Percentiles rank a stretch among this genome's conserved stretches.
These are phyloP conservation scores for Gastracanthus pulcherrimus DNA, from an alignment of 2,888 invertebrate genomes.

Conservation along the genomic window DNA sequence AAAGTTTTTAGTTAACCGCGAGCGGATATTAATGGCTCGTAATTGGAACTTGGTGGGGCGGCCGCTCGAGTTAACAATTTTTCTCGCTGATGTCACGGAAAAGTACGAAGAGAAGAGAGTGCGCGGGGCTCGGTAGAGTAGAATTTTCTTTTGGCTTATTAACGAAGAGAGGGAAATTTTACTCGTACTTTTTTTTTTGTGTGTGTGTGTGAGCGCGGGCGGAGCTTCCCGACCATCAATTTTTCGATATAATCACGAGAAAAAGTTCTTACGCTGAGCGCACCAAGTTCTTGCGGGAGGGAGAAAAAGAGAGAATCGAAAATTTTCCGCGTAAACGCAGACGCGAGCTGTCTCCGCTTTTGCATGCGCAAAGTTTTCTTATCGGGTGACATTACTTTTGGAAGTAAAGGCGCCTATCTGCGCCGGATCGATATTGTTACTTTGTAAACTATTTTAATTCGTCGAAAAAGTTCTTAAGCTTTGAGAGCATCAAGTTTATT, in stretches of 20 bases:
- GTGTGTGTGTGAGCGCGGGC: neutral
- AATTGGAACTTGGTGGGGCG: conserved; percentile 42
- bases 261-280: conserved; percentile 1
- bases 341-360: neutral
- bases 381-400: neutral
- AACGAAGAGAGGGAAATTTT: conserved; percentile 24
- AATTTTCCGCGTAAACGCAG: conserved; percentile 26
- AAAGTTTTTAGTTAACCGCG: conserved; percentile 44
- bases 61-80: conserved; percentile 44
- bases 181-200: neutral
- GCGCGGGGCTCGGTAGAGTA: neutral
- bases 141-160: conserved; percentile 44
- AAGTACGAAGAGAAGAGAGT: neutral
- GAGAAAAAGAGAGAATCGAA: conserved; percentile 4
- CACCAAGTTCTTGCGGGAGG: conserved; percentile 17
- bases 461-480: neutral
- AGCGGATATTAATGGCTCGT: conserved; percentile 51
- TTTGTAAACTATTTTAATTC: neutral
- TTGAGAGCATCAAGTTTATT: neutral
- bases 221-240: conserved; percentile 44
- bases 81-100: conserved; percentile 51
- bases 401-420: neutral
- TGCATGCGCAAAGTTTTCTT: conserved; percentile 26
- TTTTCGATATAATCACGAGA: conserved; percentile 44
- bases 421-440: neutral